Evolutionary conservation across 1,140 invertebrate genomes (phyloP), one percentile per base, ranked within the genome.

Genomic region (Laupala kohalensis): DNA sequence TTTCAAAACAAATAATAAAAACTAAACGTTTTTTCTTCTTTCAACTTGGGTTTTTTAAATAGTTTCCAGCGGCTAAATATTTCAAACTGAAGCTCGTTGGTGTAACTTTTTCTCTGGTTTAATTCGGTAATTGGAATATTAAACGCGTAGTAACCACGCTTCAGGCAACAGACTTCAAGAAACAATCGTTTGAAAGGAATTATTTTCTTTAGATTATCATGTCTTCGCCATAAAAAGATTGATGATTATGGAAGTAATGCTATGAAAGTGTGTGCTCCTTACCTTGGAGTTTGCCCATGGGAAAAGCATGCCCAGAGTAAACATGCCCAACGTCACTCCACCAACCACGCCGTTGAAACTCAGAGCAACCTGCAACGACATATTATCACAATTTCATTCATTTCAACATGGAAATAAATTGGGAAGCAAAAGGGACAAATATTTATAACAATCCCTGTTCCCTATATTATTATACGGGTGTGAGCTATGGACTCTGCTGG

Each of bases 341-440:
- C 93, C 92, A 3, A 95, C 90, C 76, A 95, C 90, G 0, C 94
- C 93, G 77, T 95, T 95, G 68, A 95, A 90, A 6, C 91, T 93
- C 0, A 95, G 78, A 0, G 93, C 92, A 0, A 92, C 89, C 86
- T 89, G 75, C 24, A 62, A 62, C 24, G n/a, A 24, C n/a, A n/a
- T n/a, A 19, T 2, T 64, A 6, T 64, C 6, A 0, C 25, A 67
- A 25, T 3, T 27, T 26, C 27, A 26, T 27, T 15, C 12, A 3
- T 26, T 9, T 67, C 27, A 26, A 67, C 0, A 6, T 26, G 9
- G 26, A 25, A 19, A 5, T 67, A 26, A 66, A 23, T 66, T n/a
- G 6, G 24, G 4, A 24, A 26, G 13, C n/a, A 25, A 25, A 25
- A 25, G n/a, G 6, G 25, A 27, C 65, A 13, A 15, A 27, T 67